Evolutionary conservation across 2,797 vertebrate species (phyloP).

Genomic region (Nothura maculosa): DNA sequence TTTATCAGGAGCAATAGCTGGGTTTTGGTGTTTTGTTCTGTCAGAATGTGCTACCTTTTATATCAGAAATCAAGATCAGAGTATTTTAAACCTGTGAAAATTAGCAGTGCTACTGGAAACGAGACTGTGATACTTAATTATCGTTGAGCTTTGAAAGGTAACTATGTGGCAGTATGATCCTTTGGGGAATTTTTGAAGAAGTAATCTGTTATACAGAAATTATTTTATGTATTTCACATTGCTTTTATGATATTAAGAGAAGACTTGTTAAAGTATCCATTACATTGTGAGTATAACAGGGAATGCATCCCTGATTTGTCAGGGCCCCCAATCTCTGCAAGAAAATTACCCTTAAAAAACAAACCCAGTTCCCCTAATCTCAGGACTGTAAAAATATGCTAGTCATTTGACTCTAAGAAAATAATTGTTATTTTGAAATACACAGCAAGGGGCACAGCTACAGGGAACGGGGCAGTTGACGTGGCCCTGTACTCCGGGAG

Average conservation of each 20-base stretch:
- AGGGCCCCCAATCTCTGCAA: constrained; percentile 39
- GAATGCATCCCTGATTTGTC: constrained; percentile 12
- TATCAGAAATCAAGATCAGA: neutral
- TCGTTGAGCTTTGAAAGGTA: constrained; percentile 16
- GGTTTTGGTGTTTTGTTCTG: neutral
- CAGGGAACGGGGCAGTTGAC: constrained; percentile 31
- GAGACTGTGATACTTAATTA: neutral
- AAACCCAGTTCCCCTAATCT: constrained; percentile 16
- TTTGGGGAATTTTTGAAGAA: constrained; percentile 6
- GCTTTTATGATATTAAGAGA: neutral
- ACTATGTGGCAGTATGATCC: neutral
- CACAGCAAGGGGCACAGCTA: constrained; percentile 43
- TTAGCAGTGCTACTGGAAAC: neutral
- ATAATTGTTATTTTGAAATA: constrained; percentile 65
- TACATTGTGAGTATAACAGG: neutral
- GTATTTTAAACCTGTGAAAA: constrained; percentile 3
- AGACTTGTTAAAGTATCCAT: neutral
- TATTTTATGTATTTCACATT: constrained; percentile 12
- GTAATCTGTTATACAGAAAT: constrained; percentile 21
- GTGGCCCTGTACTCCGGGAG: neutral
- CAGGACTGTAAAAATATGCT: neutral
- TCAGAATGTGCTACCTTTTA: neutral
- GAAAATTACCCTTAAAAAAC: constrained; percentile 49
- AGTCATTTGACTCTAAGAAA: constrained; percentile 21
- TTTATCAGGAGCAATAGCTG: neutral